These are phyloP conservation scores for Notocelia uddmanniana DNA, from an alignment of 2,888 invertebrate species.

Conservation along the genomic window DNA sequence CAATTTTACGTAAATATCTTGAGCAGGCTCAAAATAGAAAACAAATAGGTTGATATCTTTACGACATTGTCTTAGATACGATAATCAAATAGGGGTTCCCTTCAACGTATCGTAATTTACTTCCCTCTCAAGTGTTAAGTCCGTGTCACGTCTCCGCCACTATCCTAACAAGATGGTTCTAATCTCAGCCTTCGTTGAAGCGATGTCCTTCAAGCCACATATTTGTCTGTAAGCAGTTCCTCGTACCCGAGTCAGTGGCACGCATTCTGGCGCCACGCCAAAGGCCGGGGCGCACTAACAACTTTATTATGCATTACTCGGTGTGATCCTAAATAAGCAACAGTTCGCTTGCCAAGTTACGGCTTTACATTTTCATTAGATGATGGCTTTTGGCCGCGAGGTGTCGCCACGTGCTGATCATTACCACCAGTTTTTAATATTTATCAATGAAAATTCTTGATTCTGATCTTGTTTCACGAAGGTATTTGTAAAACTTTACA, in stretches of 20 bases:
- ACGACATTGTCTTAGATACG: background rate
- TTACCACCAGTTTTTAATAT: background rate
- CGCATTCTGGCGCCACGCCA: constrained; percentile 70
- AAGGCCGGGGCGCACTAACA: constrained; percentile 65
- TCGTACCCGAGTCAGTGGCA: constrained; percentile 35
- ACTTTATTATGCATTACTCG: constrained; percentile 81
- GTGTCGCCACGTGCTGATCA: constrained; percentile 51
- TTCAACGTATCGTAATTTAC: constrained; percentile 35
- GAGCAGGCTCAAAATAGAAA: background rate
- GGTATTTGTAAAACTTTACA: background rate
- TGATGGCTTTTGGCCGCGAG: constrained; percentile 50
- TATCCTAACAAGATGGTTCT: constrained; percentile 43
- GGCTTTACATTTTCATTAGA: constrained; percentile 81
- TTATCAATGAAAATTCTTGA: background rate
- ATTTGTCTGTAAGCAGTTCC: constrained; percentile 29
- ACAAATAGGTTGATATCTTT: constrained; percentile 8
- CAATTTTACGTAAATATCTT: background rate
- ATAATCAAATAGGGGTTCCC: constrained; percentile 16
- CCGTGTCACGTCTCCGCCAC: constrained; percentile 38
- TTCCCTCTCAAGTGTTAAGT: constrained; percentile 35
- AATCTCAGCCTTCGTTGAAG: constrained; percentile 33
- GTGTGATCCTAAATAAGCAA: constrained; percentile 78
- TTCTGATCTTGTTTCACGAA: background rate
- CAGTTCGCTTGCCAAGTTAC: constrained; percentile 79
- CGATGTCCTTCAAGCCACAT: constrained; percentile 41